phyloP scores from a whole-genome alignment of 2,888 invertebrate genomes.

The Pandemis corylana region DNA sequence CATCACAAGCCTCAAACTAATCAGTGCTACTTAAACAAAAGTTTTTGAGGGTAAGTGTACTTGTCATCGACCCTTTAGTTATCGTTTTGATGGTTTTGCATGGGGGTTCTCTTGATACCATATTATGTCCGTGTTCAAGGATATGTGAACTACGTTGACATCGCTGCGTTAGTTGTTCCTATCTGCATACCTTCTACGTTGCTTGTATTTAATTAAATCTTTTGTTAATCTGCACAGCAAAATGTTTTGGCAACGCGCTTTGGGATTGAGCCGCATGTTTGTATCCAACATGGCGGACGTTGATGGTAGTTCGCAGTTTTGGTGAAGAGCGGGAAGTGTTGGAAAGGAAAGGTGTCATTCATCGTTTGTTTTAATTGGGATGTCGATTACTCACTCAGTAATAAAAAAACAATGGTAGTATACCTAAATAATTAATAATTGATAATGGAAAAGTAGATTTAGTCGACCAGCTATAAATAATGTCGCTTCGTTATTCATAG shows the following conservation, averaged over 20 bases:
- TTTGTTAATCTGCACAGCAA: conserved; percentile 12
- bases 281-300: conserved; percentile 10
- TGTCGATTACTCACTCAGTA: neutral
- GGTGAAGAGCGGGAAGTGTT: conserved; percentile 13
- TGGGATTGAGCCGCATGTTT: conserved; percentile 14
- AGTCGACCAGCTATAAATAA: no score
- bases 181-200: conserved; percentile 39
- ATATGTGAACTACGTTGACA: conserved; percentile 30
- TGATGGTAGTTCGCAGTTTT: conserved; percentile 6
- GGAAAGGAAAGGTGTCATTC: conserved; percentile 12
- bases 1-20: conserved; percentile 26
- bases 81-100: conserved; percentile 42
- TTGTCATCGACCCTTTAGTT: conserved; percentile 53
- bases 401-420: neutral
- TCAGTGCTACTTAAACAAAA: conserved; percentile 38
- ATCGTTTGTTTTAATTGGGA: conserved; percentile 9
- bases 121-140: conserved; percentile 24
- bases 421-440: no score
- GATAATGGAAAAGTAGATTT: no score
- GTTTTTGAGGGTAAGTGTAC: conserved; percentile 64
- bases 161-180: conserved; percentile 33
- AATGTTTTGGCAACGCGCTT: conserved; percentile 25
- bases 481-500: neutral
- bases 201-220: conserved; percentile 33
- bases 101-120: conserved; percentile 35